phyloP scores from a whole-genome alignment of 2,113 vertebrate genomes.

The Platysternon megacephalum region DNA sequence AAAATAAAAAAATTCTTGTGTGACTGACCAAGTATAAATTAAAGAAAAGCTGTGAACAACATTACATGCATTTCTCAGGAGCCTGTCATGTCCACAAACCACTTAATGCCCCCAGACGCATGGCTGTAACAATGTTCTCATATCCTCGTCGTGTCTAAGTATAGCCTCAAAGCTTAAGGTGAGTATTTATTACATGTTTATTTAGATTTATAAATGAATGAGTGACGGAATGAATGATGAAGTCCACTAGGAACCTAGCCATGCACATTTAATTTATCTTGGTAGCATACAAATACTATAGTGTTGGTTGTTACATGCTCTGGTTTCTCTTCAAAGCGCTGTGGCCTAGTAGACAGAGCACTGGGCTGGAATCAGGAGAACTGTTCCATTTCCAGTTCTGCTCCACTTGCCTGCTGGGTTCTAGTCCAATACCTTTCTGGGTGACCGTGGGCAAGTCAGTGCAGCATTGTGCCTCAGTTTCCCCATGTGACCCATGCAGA shows the following conservation, averaged over 20 bases:
- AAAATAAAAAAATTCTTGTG: not conserved
- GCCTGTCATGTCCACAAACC: fast-evolving
- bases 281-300: not conserved
- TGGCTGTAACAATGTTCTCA: not conserved
- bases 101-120: not conserved
- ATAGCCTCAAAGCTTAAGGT: not conserved
- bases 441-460: not conserved
- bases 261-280: not conserved
- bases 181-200: not conserved
- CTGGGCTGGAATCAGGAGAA: not conserved
- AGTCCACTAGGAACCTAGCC: conserved; percentile 1
- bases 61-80: not conserved
- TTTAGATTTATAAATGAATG: not conserved
- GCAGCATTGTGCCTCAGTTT: not conserved
- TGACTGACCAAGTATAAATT: not conserved
- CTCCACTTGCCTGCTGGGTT: not conserved
- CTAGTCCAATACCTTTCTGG: not conserved
- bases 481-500: not conserved
- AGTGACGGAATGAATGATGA: not conserved
- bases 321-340: not conserved
- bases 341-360: not conserved
- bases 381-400: not conserved
- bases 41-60: not conserved
- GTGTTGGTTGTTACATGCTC: not conserved
- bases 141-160: not conserved